Evolutionary conservation across 1,140 invertebrate genomes (phyloP).

Genomic region (Leptoteleia sp.): DNA sequence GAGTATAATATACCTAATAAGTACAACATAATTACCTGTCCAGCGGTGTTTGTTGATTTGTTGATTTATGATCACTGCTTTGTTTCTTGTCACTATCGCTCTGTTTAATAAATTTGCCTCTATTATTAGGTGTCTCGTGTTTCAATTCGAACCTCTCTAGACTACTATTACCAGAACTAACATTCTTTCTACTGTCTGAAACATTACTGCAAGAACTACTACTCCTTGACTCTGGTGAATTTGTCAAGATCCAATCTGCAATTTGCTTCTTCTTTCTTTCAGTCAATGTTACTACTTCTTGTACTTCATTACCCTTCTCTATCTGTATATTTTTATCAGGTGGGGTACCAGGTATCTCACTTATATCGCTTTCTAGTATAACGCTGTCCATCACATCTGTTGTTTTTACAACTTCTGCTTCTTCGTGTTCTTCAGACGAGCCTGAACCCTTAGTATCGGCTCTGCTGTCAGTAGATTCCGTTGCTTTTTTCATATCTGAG

Average conservation of each 20-base stretch:
- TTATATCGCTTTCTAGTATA: conserved; percentile 30
- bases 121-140: conserved; percentile 80
- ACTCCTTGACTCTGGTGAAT: conserved; percentile 67
- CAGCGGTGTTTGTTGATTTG: conserved; percentile 22
- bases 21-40: conserved; percentile 31
- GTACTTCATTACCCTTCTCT: conserved; percentile 12
- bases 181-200: conserved; percentile 65
- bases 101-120: conserved; percentile 66
- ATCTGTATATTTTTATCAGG: conserved; percentile 2
- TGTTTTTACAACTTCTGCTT: conserved; percentile 5
- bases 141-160: conserved; percentile 76
- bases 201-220: conserved; percentile 61
- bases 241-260: conserved; percentile 73
- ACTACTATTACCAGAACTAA: conserved; percentile 77
- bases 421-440: conserved; percentile 49
- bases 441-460: conserved; percentile 59
- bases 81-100: conserved; percentile 12
- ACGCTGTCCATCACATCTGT: conserved; percentile 22
- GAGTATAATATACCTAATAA: too few species aligned
- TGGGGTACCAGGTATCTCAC: conserved; percentile 14
- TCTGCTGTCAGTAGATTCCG: conserved; percentile 61
- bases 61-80: conserved; percentile 5
- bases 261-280: conserved; percentile 75
- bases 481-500: conserved; percentile 61
- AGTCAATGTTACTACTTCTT: conserved; percentile 55